Percentiles rank a stretch among this genome's conserved stretches.
Conservation (phyloP, 2,113 vertebrate genomes). For the Sander vitreus region DNA sequence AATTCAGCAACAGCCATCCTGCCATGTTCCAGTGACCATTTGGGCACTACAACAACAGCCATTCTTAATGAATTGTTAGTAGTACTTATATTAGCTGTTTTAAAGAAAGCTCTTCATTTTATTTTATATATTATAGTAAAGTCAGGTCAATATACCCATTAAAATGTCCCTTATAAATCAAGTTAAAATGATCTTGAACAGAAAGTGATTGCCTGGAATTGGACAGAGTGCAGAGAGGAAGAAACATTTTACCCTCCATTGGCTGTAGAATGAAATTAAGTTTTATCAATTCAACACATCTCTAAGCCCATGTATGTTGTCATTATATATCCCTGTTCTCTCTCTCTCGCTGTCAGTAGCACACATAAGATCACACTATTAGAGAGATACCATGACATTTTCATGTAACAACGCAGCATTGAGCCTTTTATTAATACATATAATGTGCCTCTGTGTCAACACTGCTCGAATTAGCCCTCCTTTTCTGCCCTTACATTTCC, state of each 20-base stretch:
- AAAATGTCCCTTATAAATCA: background rate
- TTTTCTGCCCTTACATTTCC: conserved; percentile 7
- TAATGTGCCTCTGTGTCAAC: conserved; percentile 22
- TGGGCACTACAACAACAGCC: background rate
- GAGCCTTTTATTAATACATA: conserved; percentile 14
- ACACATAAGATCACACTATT: conserved; percentile 9
- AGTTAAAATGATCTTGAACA: conserved; percentile 6
- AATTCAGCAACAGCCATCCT: conserved; percentile 1
- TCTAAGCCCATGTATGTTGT: background rate
- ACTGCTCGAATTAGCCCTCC: background rate
- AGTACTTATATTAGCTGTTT: background rate
- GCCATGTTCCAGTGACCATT: background rate
- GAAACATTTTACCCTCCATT: conserved; percentile 8
- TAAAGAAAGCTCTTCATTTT: background rate
- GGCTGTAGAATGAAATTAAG: conserved; percentile 9
- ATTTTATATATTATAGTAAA: background rate
- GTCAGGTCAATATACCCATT: background rate
- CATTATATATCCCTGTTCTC: background rate
- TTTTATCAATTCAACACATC: background rate
- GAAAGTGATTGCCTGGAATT: conserved; percentile 18
- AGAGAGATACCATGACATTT: conserved; percentile 5
- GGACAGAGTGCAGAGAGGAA: conserved; percentile 5
- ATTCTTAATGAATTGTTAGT: conserved; percentile 14
- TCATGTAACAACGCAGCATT: conserved; percentile 5
- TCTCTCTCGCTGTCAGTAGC: background rate